Evolutionary conservation across 2,888 invertebrate species (phyloP).

Genomic region (Synanthedon formicaeformis): DNA sequence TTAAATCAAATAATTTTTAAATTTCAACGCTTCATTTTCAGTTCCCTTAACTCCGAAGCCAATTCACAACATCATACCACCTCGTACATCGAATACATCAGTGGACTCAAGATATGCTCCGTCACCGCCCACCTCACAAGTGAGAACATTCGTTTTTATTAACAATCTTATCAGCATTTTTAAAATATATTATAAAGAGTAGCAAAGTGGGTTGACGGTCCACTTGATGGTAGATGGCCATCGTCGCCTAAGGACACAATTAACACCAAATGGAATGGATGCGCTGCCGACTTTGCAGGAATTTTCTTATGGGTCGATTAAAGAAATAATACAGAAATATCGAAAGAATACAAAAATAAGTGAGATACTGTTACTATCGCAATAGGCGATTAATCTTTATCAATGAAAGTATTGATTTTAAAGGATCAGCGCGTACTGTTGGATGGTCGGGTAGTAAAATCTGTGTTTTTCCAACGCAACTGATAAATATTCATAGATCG

Average conservation of each 20-base stretch:
- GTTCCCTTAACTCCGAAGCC: slow-evolving; percentile 71
- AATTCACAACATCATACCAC: slow-evolving; percentile 73
- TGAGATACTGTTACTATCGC: too few relatives aligned
- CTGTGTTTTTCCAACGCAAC: slow-evolving; percentile 45
- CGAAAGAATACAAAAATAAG: too few relatives aligned
- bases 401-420: slow-evolving; percentile 26
- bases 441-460: slow-evolving; percentile 24
- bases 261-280: background rate
- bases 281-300: background rate
- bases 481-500: slow-evolving; percentile 58
- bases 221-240: background rate
- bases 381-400: slow-evolving; percentile 5
- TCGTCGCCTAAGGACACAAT: background rate
- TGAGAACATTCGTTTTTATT: slow-evolving; percentile 40
- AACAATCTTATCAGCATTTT: slow-evolving; percentile 17
- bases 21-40: slow-evolving; percentile 21
- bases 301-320: background rate
- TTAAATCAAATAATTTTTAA: background rate
- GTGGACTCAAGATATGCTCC: slow-evolving; percentile 37
- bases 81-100: slow-evolving; percentile 42
- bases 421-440: slow-evolving; percentile 3
- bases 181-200: background rate
- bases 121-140: slow-evolving; percentile 45
- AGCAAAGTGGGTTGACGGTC: background rate
- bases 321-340: background rate